Base-by-base conservation (phyloP, 2,797 vertebrate species). In the Tachyglossus aculeatus region DNA sequence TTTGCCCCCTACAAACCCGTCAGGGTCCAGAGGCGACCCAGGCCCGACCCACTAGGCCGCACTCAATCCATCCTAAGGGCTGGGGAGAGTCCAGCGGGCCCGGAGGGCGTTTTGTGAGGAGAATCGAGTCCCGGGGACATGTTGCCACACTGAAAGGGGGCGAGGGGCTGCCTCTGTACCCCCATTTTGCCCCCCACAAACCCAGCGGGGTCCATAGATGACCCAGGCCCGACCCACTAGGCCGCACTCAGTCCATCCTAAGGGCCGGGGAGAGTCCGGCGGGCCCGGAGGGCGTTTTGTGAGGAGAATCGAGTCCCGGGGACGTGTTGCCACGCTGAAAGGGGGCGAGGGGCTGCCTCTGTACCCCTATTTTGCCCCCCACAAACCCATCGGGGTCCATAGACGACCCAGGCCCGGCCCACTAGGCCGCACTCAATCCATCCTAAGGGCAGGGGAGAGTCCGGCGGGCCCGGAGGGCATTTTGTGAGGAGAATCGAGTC, bases 51-150 rank as follows among this genome's bases (percentile, higher is more conserved):
- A n/a, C n/a, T n/a, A n/a, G n/a, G 41, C 0, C 0, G 21, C n/a
- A 85, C 92, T 91, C 59, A 94, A 93, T 83, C 57, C 2, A 90
- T 82, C 75, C 72, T 74, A 56, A 93, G 88, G 52, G n/a, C n/a
- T n/a, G n/a, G n/a, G n/a, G n/a, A n/a, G n/a, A n/a, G n/a, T n/a
- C n/a, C n/a, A n/a, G n/a, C n/a, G n/a, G n/a, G n/a, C n/a, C n/a
- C n/a, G n/a, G n/a, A n/a, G n/a, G n/a, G n/a, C n/a, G n/a, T n/a
- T n/a, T n/a, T n/a, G n/a, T n/a, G n/a, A n/a, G n/a, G n/a, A n/a
- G n/a, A n/a, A n/a, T 3, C 16, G 25, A 47, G 31, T 18, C 16
- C 16, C 27, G 45, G 2, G 9, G 9, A 15, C 25, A 4, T 9
- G 25, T 48, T n/a, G 25, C 9, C 9, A 5, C n/a, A n/a, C 25